phyloP scores from a whole-genome alignment of 2,797 vertebrate species.

The Betta splendens region DNA sequence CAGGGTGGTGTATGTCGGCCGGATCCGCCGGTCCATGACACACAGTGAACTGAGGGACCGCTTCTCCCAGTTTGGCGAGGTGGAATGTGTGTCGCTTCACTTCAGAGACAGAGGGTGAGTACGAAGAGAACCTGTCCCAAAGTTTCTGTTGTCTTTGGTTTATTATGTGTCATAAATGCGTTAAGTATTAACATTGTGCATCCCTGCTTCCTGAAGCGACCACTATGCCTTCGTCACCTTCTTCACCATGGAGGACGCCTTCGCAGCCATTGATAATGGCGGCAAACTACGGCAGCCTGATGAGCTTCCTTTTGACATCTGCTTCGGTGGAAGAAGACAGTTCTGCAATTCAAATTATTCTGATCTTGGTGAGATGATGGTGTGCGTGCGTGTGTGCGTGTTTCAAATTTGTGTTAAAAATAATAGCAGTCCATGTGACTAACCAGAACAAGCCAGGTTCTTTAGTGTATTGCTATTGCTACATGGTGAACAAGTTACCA shows the following conservation, averaged over 20 bases:
- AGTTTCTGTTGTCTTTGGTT: rapidly evolving
- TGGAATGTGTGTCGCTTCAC: slow-evolving; percentile 94
- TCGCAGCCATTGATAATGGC: slow-evolving; percentile 92
- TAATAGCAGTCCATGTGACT: too few relatives aligned
- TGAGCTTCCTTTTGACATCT: slow-evolving; percentile 94
- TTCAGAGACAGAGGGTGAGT: slow-evolving; percentile 91
- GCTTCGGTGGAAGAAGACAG: slow-evolving; percentile 94
- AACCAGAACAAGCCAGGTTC: too few relatives aligned
- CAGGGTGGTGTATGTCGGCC: slow-evolving; percentile 95
- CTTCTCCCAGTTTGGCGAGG: slow-evolving; percentile 92
- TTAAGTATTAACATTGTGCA: background rate
- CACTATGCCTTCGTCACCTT: slow-evolving; percentile 97
- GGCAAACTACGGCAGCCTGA: slow-evolving; percentile 86
- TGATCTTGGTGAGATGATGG: slow-evolving; percentile 86
- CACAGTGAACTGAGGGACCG: slow-evolving; percentile 89
- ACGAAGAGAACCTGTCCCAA: too few relatives aligned
- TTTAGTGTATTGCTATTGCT: too few relatives aligned
- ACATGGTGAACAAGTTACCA: too few relatives aligned
- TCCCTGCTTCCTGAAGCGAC: slow-evolving; percentile 74
- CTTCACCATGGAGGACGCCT: slow-evolving; percentile 89
- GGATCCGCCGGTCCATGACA: slow-evolving; percentile 90
- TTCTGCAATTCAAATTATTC: slow-evolving; percentile 93
- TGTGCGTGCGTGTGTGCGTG: too few relatives aligned
- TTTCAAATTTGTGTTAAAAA: too few relatives aligned
- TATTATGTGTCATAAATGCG: background rate